These are phyloP conservation scores for Lerista edwardsae DNA, from an alignment of 2,797 vertebrate species.

Conservation along the genomic window DNA sequence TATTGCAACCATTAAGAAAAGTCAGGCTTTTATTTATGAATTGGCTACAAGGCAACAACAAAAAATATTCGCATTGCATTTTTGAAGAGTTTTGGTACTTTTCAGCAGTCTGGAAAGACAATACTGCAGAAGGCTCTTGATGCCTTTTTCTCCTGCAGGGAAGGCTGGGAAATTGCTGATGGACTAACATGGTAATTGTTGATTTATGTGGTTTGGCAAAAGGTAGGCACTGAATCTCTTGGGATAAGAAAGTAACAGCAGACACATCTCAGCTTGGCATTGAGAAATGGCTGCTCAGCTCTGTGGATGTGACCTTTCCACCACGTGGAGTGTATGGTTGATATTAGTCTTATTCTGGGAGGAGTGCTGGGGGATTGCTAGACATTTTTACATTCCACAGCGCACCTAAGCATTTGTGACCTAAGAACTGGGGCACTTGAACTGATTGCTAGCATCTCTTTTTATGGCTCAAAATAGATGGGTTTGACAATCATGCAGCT, in stretches of 20 bases:
- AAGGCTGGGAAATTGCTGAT: constrained; percentile 24
- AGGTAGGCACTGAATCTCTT: constrained; percentile 39
- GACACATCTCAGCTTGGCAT: not conserved
- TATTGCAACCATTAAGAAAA: not conserved
- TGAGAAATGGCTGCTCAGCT: constrained; percentile 41
- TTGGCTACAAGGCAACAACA: not conserved
- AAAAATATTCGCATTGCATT: not conserved
- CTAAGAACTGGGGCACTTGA: not conserved
- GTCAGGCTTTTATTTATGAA: constrained; percentile 11
- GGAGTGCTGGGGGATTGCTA: not conserved
- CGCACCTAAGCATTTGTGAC: constrained; percentile 7
- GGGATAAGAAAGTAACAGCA: constrained; percentile 2
- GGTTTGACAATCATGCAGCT: not conserved
- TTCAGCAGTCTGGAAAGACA: not conserved
- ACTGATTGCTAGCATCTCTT: rapidly evolving
- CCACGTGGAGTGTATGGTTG: not conserved
- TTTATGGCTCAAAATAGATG: not conserved
- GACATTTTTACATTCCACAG: not conserved
- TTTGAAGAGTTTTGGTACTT: constrained; percentile 5
- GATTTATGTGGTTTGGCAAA: constrained; percentile 42
- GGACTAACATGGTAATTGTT: not conserved
- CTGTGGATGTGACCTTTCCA: constrained; percentile 18
- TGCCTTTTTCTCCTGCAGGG: not conserved
- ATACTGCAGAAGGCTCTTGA: not conserved
- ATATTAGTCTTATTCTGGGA: constrained; percentile 8